A percentile compares a stretch with the other conserved stretches of the same genome.
Conservation (phyloP, 2,888 invertebrate genomes). For the Sphinx pinastri region DNA sequence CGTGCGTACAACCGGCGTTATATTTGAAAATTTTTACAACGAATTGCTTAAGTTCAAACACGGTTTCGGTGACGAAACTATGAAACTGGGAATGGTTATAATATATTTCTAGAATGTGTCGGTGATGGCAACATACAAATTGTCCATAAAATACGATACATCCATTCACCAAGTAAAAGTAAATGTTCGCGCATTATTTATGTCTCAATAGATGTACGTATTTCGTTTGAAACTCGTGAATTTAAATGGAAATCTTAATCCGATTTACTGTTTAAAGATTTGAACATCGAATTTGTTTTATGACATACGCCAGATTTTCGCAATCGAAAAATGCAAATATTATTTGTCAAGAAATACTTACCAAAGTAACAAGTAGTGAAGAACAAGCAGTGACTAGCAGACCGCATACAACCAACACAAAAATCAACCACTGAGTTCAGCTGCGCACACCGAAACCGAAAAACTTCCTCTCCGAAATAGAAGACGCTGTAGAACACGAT, state of each 20-base stretch:
- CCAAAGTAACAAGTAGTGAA: constrained; percentile 45
- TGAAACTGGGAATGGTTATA: constrained; percentile 22
- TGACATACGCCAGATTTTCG: not conserved
- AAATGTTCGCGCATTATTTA: not conserved
- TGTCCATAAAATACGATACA: not conserved
- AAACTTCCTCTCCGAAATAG: constrained; percentile 42
- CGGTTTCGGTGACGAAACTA: constrained; percentile 20
- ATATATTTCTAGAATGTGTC: constrained; percentile 8
- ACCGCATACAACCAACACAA: constrained; percentile 44
- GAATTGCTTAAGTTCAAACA: constrained; percentile 33
- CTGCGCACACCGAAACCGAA: constrained; percentile 45
- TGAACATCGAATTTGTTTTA: not conserved
- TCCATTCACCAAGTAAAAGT: not conserved
- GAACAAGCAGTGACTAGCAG: constrained; percentile 47
- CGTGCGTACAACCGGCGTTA: constrained; percentile 27
- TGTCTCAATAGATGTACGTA: not conserved
- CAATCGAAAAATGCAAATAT: not conserved
- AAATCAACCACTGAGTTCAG: constrained; percentile 44
- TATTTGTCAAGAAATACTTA: constrained; percentile 26
- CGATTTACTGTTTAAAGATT: not conserved
- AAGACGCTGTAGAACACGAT: constrained; percentile 50
- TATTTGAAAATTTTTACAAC: constrained; percentile 37
- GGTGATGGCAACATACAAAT: not conserved
- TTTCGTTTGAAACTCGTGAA: too few species aligned
- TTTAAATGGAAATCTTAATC: not conserved